Conservation (phyloP, 1,140 invertebrate species). For the Chelonus insularis region DNA sequence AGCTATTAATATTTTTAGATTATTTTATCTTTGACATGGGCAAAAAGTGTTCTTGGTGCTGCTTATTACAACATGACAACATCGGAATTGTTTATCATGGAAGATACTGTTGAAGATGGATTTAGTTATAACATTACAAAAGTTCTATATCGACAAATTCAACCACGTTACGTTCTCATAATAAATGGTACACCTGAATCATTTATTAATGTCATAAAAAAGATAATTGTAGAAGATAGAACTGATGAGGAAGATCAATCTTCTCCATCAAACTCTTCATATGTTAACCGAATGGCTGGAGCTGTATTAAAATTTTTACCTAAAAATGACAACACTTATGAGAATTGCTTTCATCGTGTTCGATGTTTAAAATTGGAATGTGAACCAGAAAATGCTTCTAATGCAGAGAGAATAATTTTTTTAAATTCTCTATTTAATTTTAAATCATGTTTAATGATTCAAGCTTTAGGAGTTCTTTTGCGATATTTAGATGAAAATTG, state of each 20-base stretch:
- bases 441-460: slow-evolving; percentile 66
- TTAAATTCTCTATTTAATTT: slow-evolving; percentile 73
- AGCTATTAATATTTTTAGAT: slow-evolving; percentile 15
- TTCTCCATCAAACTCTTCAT: slow-evolving; percentile 41
- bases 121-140: slow-evolving; percentile 55
- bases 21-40: slow-evolving; percentile 36
- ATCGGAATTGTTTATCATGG: slow-evolving; percentile 60
- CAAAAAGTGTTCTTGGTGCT: slow-evolving; percentile 65
- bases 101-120: slow-evolving; percentile 47
- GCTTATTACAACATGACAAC: slow-evolving; percentile 71
- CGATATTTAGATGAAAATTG: slow-evolving; percentile 74
- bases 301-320: slow-evolving; percentile 61
- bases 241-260: slow-evolving; percentile 41
- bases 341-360: slow-evolving; percentile 56
- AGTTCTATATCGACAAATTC: slow-evolving; percentile 66
- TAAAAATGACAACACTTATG: slow-evolving; percentile 63
- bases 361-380: slow-evolving; percentile 64
- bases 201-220: slow-evolving; percentile 58
- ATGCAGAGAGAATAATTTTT: slow-evolving; percentile 66
- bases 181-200: slow-evolving; percentile 57
- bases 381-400: slow-evolving; percentile 63
- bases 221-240: slow-evolving; percentile 32
- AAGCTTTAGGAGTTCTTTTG: slow-evolving; percentile 73
- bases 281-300: slow-evolving; percentile 32
- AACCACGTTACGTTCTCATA: slow-evolving; percentile 64